Conservation (phyloP, 2,113 vertebrate species). For the Gyps fulvus region DNA sequence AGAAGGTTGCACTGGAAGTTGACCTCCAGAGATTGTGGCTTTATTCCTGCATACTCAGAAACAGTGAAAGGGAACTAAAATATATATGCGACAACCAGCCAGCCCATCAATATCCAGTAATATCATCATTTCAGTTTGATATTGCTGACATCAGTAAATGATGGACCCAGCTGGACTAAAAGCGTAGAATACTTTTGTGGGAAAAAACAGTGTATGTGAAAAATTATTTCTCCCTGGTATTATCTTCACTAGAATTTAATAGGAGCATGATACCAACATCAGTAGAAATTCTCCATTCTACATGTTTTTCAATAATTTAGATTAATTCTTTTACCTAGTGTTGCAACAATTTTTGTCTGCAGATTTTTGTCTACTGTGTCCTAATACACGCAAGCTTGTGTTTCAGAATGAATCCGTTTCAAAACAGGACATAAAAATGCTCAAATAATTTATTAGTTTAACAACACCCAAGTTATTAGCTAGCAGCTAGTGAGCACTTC, state of each 20-base stretch:
- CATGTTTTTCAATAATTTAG: not conserved
- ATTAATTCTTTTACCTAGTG: not conserved
- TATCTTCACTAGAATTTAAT: not conserved
- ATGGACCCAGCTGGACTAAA: not conserved
- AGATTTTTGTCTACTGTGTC: not conserved
- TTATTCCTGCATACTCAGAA: not conserved
- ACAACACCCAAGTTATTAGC: not conserved
- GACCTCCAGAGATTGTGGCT: not conserved
- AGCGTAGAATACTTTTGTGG: not conserved
- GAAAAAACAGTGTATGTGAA: not conserved
- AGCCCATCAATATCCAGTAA: not conserved
- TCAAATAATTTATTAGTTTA: constrained; percentile 21
- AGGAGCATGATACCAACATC: not conserved
- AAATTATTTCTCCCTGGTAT: not conserved
- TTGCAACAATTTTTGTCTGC: not conserved
- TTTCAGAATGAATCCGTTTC: constrained; percentile 32
- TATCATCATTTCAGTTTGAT: not conserved
- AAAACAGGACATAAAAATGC: constrained; percentile 23
- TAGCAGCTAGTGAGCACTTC: not conserved
- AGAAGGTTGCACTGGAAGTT: not conserved
- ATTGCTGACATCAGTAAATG: not conserved
- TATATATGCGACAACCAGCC: not conserved
- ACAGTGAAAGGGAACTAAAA: not conserved
- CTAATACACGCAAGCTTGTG: not conserved
- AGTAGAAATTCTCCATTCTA: not conserved